A percentile compares a stretch with the other conserved stretches of the same genome.
These are phyloP conservation scores for Andrena praecox DNA, from an alignment of 2,888 invertebrate species.

Conservation along the genomic window DNA sequence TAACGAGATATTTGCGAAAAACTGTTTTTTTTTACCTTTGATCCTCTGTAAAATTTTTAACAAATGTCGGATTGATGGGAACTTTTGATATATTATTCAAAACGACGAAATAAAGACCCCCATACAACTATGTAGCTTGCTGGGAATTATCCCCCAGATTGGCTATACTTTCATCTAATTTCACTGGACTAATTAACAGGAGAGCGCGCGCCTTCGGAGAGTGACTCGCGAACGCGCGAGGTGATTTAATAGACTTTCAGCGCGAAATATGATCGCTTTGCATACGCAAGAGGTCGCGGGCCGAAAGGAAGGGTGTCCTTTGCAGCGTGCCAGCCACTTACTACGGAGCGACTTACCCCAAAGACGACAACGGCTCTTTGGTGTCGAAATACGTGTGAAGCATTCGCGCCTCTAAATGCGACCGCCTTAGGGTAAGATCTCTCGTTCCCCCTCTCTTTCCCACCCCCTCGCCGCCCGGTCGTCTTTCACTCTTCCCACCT, in stretches of 20 bases:
- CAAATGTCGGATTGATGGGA: too few species aligned
- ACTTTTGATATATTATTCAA: too few species aligned
- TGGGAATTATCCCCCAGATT: too few species aligned
- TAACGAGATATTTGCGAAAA: too few species aligned
- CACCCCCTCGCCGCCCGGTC: too few species aligned
- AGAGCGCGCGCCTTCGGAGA: background rate
- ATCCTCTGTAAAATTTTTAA: too few species aligned
- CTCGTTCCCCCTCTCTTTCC: background rate
- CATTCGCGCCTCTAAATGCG: slow-evolving; percentile 49
- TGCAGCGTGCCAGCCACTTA: slow-evolving; percentile 42
- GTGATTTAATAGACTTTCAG: slow-evolving; percentile 56
- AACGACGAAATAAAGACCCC: too few species aligned
- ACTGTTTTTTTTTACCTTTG: too few species aligned
- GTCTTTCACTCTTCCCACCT: background rate
- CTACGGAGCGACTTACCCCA: slow-evolving; percentile 41
- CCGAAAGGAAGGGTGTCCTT: slow-evolving; percentile 42
- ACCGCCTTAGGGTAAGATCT: slow-evolving; percentile 38
- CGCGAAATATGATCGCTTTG: slow-evolving; percentile 55
- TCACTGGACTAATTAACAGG: too few species aligned
- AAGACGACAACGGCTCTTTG: slow-evolving; percentile 53
- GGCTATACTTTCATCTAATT: too few species aligned
- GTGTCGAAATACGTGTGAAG: slow-evolving; percentile 60
- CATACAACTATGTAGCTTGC: too few species aligned
- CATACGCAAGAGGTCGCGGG: slow-evolving; percentile 16
- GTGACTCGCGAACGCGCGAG: slow-evolving; percentile 8